Conservation (phyloP, 2,888 invertebrate genomes). For the Halictus quadricinctus region DNA sequence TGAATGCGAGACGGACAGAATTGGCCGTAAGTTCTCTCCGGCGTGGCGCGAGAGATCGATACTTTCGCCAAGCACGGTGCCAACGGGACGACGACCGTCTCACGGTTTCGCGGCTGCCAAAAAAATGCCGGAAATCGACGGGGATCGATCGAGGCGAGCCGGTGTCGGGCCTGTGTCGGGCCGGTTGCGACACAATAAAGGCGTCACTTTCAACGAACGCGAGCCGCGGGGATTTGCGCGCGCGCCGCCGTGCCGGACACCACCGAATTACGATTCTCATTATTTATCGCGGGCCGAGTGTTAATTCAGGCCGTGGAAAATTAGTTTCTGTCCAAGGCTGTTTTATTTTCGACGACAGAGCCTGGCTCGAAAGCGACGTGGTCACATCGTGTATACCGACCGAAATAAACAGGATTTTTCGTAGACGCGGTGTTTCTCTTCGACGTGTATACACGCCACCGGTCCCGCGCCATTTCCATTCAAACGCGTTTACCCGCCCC, state of each 20-base stretch:
- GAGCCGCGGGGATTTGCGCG: background rate
- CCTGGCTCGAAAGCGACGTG: constrained; percentile 34
- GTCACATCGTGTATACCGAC: background rate
- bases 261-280: constrained; percentile 24
- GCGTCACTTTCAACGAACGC: constrained; percentile 12
- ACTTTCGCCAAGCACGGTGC: constrained; percentile 31
- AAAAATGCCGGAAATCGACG: constrained; percentile 27
- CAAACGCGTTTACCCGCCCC: background rate
- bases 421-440: background rate
- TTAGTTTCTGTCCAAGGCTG: constrained; percentile 45
- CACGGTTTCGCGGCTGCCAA: constrained; percentile 20
- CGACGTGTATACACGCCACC: background rate
- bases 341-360: constrained; percentile 36
- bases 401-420: constrained; percentile 27
- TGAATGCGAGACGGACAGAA: background rate
- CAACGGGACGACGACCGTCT: constrained; percentile 35
- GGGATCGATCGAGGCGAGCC: background rate
- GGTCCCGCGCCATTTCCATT: background rate
- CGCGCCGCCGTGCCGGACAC: background rate
- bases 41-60: constrained; percentile 13
- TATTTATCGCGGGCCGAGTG: constrained; percentile 21
- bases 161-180: background rate
- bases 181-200: constrained; percentile 22
- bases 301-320: constrained; percentile 43
- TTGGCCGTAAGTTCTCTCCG: constrained; percentile 2